Conservation (phyloP, 2,113 vertebrate genomes). For the Harpagus bidentatus region DNA sequence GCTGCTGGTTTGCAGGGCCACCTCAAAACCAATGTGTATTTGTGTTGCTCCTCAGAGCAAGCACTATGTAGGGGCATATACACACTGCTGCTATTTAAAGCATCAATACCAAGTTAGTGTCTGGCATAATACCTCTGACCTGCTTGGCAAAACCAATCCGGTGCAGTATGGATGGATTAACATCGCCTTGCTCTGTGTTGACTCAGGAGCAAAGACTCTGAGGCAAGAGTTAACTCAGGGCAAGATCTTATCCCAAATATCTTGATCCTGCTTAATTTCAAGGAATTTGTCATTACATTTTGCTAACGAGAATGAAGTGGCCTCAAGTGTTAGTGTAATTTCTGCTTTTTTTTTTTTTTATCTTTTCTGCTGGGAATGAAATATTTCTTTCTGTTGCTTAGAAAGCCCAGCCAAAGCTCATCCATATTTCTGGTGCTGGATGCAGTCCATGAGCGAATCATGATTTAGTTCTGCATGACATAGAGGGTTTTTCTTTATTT, state of each 20-base stretch:
- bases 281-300: neutral
- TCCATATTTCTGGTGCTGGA: conserved; percentile 22
- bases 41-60: neutral
- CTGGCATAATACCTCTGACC: conserved; percentile 7
- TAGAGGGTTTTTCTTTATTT: conserved; percentile 18
- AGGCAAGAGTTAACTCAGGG: neutral
- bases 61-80: conserved; percentile 12
- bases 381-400: neutral
- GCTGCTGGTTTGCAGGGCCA: neutral
- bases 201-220: neutral
- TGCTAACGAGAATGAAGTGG: neutral
- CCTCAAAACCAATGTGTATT: neutral
- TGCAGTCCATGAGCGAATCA: neutral
- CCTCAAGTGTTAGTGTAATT: neutral
- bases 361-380: neutral
- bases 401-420: conserved; percentile 5
- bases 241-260: neutral
- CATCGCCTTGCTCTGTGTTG: neutral
- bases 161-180: neutral
- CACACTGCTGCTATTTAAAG: conserved; percentile 35
- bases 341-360: neutral
- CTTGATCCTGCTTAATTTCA: neutral
- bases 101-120: neutral
- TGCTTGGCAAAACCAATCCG: neutral
- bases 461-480: conserved; percentile 3